Evolutionary conservation across 2,888 invertebrate genomes (phyloP), one percentile per base, ranked within the genome.

Genomic region (Trichogramma dendrolimi): DNA sequence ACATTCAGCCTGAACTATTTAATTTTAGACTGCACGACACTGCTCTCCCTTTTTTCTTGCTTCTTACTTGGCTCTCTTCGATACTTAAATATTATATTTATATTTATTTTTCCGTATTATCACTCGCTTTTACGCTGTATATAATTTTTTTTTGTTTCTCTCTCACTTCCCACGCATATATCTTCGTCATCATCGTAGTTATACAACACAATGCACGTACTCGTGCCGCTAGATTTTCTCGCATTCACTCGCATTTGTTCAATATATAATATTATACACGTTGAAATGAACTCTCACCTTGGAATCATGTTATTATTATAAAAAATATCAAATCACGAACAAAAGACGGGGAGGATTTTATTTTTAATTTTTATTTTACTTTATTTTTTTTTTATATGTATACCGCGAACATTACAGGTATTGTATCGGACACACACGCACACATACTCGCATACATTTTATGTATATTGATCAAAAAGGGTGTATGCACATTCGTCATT

Each of bases 1-100:
- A 78, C 75, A 76, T 76, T 74, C 77, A 78, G 76, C 78, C 75
- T 78, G 75, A 78, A 77, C 77, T 78, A 78, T 77, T 10, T 46
- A 46, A 10, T 50, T 77, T 73, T 75, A 76, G 72, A 76, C 75
- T 75, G 78, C 75, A 63, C 61, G 27, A 75, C 71, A 75, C 71
- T 69, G 72, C 71, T 72, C 71, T 75, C 73, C 3, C 27, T 27
- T 27, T 27, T 27, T 72, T 74, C 72, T 72, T 70, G 67, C 67
- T 69, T 63, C 57, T 49, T 46, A 61, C 51, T 49, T 58, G 55
- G n/a, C 56, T 58, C 44, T 60, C 62, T 55, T 64, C 67, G 60
- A 64, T 58, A 60, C 65, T 50, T 53, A 39, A 44, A 46, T 57
- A 54, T 42, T 60, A 56, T 42, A 3, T 58, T 11, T 27, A 27